Evolutionary conservation across 2,113 vertebrate species (phyloP).

Genomic region (Pterocles burchelli): DNA sequence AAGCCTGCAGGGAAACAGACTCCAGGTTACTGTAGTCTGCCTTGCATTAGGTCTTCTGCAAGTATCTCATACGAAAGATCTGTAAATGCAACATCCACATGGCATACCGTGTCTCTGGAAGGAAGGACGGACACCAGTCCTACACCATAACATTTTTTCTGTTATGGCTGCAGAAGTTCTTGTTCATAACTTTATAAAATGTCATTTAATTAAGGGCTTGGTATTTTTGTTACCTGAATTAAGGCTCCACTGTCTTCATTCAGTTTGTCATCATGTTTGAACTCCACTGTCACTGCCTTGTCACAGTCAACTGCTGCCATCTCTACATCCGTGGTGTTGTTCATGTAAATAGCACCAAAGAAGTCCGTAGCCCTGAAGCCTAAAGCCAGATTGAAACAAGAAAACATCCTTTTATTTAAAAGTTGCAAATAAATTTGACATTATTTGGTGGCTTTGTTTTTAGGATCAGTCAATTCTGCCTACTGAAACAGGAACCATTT

Average conservation of each 20-base stretch:
- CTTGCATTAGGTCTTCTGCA: too few relatives aligned
- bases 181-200: background rate
- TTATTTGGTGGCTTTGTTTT: background rate
- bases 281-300: constrained; percentile 92
- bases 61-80: background rate
- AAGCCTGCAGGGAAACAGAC: background rate
- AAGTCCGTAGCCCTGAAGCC: constrained; percentile 95
- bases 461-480: background rate
- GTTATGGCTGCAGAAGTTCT: background rate
- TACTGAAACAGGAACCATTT: background rate
- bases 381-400: constrained; percentile 23
- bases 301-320: constrained; percentile 93
- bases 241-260: constrained; percentile 88
- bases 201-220: background rate
- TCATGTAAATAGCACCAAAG: constrained; percentile 91
- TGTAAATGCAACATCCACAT: background rate
- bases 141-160: too few relatives aligned
- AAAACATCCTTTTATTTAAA: background rate
- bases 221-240: constrained; percentile 76
- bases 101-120: background rate
- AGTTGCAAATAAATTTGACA: background rate
- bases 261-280: constrained; percentile 93
- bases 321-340: constrained; percentile 93
- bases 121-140: too few relatives aligned
- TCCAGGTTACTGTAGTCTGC: background rate